These are phyloP conservation scores for Vanessa cardui DNA, from an alignment of 2,888 invertebrate genomes.

Conservation along the genomic window DNA sequence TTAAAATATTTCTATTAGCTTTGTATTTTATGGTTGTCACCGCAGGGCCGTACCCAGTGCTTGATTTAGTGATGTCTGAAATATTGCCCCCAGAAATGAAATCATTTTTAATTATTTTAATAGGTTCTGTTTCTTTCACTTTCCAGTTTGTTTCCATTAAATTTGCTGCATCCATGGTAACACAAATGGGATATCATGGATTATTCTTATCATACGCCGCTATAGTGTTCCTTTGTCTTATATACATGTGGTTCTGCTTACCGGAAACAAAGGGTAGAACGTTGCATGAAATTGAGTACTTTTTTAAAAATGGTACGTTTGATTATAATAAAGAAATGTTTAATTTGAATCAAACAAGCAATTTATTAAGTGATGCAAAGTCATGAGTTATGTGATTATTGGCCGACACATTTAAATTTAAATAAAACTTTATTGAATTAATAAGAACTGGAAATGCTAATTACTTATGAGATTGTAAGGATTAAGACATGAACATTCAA, in stretches of 20 bases:
- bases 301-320: constrained; percentile 43
- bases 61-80: not conserved
- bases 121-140: not conserved
- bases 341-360: too few relatives aligned
- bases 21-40: constrained; percentile 38
- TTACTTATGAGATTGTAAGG: too few relatives aligned
- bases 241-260: not conserved
- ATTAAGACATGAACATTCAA: too few relatives aligned
- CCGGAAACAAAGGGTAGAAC: constrained; percentile 39
- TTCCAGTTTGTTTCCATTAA: not conserved
- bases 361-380: too few relatives aligned
- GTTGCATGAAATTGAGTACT: constrained; percentile 49
- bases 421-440: too few relatives aligned
- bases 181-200: not conserved
- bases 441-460: too few relatives aligned
- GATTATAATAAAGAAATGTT: not conserved
- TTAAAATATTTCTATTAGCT: constrained; percentile 39
- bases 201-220: not conserved
- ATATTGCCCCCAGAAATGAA: not conserved
- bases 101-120: not conserved
- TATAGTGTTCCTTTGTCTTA: not conserved
- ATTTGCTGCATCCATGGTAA: not conserved
- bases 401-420: too few relatives aligned
- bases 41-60: not conserved
- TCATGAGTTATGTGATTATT: too few relatives aligned